Conservation (phyloP, 2,888 invertebrate species). For the Hydropsyche betteni region DNA sequence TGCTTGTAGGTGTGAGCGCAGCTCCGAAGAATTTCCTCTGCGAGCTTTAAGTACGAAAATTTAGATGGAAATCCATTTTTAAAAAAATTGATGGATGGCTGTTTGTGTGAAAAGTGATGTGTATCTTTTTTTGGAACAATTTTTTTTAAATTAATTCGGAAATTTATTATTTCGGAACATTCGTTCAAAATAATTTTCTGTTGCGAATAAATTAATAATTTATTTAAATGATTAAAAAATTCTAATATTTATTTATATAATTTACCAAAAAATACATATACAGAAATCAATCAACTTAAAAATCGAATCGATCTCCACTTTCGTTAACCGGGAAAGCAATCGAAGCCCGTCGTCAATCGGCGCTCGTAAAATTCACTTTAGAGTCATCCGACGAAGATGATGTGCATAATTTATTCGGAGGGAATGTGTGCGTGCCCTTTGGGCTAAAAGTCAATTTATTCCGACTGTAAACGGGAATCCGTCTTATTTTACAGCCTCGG, state of each 20-base stretch:
- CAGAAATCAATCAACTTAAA: background rate
- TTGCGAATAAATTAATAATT: background rate
- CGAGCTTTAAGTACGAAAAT: constrained; percentile 8
- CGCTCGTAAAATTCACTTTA: constrained; percentile 37
- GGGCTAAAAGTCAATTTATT: constrained; percentile 42
- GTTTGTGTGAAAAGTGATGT: background rate
- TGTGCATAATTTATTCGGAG: constrained; percentile 40
- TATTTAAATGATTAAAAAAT: background rate
- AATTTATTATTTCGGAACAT: no score
- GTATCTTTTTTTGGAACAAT: no score
- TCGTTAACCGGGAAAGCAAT: constrained; percentile 3
- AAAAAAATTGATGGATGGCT: constrained; percentile 24
- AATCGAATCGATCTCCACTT: background rate
- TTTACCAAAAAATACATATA: background rate
- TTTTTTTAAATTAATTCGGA: no score
- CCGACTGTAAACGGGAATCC: constrained; percentile 35
- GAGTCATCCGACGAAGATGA: constrained; percentile 2
- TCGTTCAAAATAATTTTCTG: no score
- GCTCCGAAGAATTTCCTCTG: background rate
- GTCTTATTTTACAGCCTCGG: constrained; percentile 39
- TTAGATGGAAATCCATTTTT: constrained; percentile 26
- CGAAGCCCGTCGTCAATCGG: constrained; percentile 35
- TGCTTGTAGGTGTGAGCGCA: background rate
- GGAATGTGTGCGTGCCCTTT: no score
- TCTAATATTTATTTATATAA: no score